Conservation (phyloP, 1,140 invertebrate genomes). For the Mactra quadrangularis region DNA sequence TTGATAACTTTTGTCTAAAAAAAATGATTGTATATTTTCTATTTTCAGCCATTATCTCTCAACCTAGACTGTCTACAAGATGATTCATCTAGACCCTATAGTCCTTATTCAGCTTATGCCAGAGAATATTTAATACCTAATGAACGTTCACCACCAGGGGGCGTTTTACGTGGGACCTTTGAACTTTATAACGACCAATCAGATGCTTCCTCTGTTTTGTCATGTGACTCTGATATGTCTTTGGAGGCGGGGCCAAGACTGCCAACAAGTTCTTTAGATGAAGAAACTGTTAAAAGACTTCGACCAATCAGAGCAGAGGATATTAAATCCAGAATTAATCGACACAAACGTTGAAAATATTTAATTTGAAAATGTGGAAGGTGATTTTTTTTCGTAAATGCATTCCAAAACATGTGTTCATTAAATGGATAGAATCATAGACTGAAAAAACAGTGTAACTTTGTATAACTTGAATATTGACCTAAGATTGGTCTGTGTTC, state of each 20-base stretch:
- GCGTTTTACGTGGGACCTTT: slow-evolving; percentile 46
- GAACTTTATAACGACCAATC: slow-evolving; percentile 51
- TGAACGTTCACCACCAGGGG: slow-evolving; percentile 21
- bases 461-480: too few species aligned
- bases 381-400: neutral
- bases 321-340: slow-evolving; percentile 50
- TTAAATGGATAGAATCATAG: too few species aligned
- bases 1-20: too few species aligned
- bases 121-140: slow-evolving; percentile 50
- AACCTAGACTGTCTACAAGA: slow-evolving; percentile 46
- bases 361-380: neutral
- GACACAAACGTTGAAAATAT: slow-evolving; percentile 50
- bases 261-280: slow-evolving; percentile 3
- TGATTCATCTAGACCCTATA: slow-evolving; percentile 49
- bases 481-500: too few species aligned
- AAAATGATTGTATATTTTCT: too few species aligned
- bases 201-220: slow-evolving; percentile 23
- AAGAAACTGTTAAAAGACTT: slow-evolving; percentile 40
- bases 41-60: slow-evolving; percentile 38
- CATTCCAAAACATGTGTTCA: slow-evolving; percentile 33
- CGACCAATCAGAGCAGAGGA: slow-evolving; percentile 53
- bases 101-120: slow-evolving; percentile 59
- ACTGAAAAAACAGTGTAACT: too few species aligned
- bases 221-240: slow-evolving; percentile 30
- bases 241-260: neutral